Evolutionary conservation across 2,797 vertebrate species (phyloP), one percentile per base, ranked within the genome.

Genomic region (Huso huso): DNA sequence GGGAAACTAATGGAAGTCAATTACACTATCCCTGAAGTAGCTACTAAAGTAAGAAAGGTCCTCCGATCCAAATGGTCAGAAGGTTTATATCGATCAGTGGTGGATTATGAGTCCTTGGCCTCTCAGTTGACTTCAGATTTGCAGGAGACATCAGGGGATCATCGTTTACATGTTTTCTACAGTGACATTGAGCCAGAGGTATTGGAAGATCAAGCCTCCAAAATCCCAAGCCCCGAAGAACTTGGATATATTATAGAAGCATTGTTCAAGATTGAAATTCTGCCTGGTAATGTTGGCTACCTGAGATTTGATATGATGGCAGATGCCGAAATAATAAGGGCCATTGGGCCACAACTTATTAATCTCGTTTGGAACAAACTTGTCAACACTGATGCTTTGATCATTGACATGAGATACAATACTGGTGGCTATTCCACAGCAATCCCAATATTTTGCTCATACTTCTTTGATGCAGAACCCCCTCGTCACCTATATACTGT

Each of bases 321-420:
- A 1, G 91, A 94, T 66, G 73, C 89, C 52, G 89, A 93, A 75
- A 88, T 88, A 0, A 74, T 95, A 58, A 92, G 85, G 71, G 86
- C 86, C 55, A 87, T 93, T 0, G 89, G 89, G 0, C 81, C 88
- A 0, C 91, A 93, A 72, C 79, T 95, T 12, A 66, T 91, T 10
- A 78, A 78, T 69, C 78, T 81, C 73, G 89, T 95, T 5, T 96
- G 94, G 94, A 89, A 83, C 74, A 89, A 87, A 68, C 78, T 95
- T 49, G 84, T 91, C 8, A 82, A 88, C 73, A 94, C 93, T 0
- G 82, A 85, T 0, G 72, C 84, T 0, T 81, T 96, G 66, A 82
- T 96, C 7, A 80, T 96, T 12, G 93, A 96, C 76, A 88, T 97
- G 86, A 89, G 94, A 58, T 94, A 90, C 78, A 96, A 95, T 78